A percentile compares a stretch with the other conserved stretches of the same genome.
These are phyloP conservation scores for Sebastolobus altivelis DNA, from an alignment of 2,797 vertebrate species.

Conservation along the genomic window DNA sequence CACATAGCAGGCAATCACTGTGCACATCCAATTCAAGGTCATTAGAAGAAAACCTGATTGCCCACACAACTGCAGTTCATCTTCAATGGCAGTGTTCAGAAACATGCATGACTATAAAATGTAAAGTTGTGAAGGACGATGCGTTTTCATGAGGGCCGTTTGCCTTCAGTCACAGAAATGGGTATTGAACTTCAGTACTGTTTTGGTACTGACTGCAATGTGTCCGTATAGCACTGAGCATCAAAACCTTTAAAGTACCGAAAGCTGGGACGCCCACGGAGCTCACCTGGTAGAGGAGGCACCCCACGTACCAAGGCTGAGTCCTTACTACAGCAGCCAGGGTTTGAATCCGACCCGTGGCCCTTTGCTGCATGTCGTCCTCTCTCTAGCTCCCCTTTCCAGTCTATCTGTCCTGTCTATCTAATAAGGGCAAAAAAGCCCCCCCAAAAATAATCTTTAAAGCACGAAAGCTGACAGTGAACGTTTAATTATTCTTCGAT, in stretches of 20 bases:
- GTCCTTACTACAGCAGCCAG: too few species aligned
- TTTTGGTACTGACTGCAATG: background rate
- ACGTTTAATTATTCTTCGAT: background rate
- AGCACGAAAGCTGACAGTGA: background rate
- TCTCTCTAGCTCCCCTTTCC: too few species aligned
- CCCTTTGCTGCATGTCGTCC: too few species aligned
- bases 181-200: background rate
- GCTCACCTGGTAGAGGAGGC: too few species aligned
- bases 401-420: too few species aligned
- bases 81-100: constrained; percentile 1
- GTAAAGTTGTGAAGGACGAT: background rate
- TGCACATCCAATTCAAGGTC: constrained; percentile 53
- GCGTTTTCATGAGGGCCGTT: background rate
- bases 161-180: background rate
- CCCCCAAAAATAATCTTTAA: background rate
- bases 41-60: constrained; percentile 34
- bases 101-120: background rate
- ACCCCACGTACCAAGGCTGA: too few species aligned
- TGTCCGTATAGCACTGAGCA: background rate
- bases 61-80: constrained; percentile 18
- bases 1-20: background rate
- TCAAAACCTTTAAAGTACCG: background rate
- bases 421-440: too few species aligned
- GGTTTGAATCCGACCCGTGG: too few species aligned
- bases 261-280: background rate